A percentile compares a stretch with the other conserved stretches of the same genome.
These are phyloP conservation scores for Hemibagrus guttatus DNA, from an alignment of 2,797 vertebrate species.

Conservation along the genomic window DNA sequence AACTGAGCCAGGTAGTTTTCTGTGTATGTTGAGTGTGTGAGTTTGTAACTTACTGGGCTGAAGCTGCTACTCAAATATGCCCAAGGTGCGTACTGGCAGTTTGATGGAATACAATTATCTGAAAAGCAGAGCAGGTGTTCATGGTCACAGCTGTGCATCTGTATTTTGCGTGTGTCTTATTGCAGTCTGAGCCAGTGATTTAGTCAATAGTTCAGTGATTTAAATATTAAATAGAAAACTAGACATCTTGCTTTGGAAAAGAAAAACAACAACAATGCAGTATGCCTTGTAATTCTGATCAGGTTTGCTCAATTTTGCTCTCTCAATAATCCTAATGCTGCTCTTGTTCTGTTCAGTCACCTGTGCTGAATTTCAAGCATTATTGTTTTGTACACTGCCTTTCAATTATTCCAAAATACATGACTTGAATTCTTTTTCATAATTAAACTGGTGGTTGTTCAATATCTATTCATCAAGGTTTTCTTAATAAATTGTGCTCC, in stretches of 20 bases:
- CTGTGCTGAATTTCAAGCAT: not conserved
- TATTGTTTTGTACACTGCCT: not conserved
- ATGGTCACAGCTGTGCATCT: conserved; percentile 10
- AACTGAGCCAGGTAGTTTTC: not conserved
- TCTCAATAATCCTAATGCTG: not conserved
- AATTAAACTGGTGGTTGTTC: not conserved
- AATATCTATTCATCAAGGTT: not conserved
- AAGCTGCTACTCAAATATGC: conserved; percentile 32
- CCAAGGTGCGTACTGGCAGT: conserved; percentile 51
- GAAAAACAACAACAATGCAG: not conserved
- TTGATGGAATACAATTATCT: conserved; percentile 21
- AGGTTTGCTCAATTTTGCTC: not conserved
- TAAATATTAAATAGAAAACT: conserved; percentile 4
- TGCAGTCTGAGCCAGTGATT: not conserved
- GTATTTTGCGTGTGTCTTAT: not conserved
- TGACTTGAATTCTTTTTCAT: not conserved
- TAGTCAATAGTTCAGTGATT: not conserved
- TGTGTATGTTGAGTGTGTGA: conserved; percentile 13
- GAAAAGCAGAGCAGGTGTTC: conserved; percentile 40
- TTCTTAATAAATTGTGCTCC: not conserved
- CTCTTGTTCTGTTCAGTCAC: not conserved
- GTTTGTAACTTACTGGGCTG: conserved; percentile 9
- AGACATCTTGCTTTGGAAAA: not conserved
- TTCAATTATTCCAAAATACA: not conserved
- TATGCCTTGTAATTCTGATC: not conserved